Evolutionary conservation across 2,113 vertebrate species (phyloP).

Genomic region (Phrynosoma platyrhinos): DNA sequence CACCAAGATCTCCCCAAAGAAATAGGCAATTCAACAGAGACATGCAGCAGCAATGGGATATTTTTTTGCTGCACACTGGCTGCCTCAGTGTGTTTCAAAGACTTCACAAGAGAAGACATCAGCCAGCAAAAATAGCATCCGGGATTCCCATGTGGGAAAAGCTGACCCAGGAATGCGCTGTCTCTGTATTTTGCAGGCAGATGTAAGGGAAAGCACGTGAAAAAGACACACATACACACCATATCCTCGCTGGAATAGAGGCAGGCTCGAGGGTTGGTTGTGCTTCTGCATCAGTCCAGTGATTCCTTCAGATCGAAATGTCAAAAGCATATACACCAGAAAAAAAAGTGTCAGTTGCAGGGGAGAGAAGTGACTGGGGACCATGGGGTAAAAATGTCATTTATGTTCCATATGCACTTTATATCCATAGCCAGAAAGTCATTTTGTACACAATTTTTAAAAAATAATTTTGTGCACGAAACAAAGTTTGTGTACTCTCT

Average conservation of each 20-base stretch:
- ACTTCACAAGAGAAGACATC: background rate
- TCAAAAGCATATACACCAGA: background rate
- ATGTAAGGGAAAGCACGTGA: background rate
- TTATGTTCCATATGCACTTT: no score
- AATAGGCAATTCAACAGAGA: background rate
- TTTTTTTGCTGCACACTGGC: background rate
- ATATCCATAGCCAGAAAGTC: no score
- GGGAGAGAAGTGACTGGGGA: background rate
- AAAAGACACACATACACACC: background rate
- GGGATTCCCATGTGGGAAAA: accelerated
- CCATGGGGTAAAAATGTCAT: background rate
- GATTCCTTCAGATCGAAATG: background rate
- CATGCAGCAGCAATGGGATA: conserved; percentile 34
- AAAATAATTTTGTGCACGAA: no score
- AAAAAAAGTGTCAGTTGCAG: background rate
- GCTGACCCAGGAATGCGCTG: background rate
- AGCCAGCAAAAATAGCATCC: conserved; percentile 26
- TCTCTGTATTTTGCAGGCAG: background rate
- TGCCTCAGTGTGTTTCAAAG: accelerated
- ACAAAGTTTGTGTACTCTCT: no score
- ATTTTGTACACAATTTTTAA: no score
- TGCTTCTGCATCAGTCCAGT: background rate
- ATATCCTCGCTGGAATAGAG: background rate
- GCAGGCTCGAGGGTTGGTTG: background rate
- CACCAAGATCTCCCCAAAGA: background rate